Evolutionary conservation across 1,140 invertebrate species (phyloP).

Genomic region (Atopsyche davidsoni): DNA sequence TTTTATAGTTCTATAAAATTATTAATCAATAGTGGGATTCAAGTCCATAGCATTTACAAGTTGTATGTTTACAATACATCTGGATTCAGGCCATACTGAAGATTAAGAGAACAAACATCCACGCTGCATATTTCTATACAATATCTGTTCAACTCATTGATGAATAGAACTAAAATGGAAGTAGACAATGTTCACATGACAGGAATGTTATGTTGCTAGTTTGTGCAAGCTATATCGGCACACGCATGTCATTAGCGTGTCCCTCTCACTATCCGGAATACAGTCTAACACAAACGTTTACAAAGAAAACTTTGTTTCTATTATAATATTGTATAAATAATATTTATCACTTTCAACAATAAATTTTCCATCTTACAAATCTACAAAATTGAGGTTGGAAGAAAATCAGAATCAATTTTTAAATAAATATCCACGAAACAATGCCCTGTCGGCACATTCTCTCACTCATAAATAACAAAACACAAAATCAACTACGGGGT

Average conservation of each 20-base stretch:
- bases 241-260: not conserved
- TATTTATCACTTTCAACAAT: constrained; percentile 18
- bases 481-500: too few relatives aligned
- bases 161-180: constrained; percentile 27
- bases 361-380: constrained; percentile 8
- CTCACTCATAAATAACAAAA: too few relatives aligned
- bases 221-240: constrained; percentile 21
- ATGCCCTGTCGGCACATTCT: too few relatives aligned
- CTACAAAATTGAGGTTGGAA: constrained; percentile 14
- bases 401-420: not conserved
- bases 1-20: constrained; percentile 25
- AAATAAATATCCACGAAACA: too few relatives aligned
- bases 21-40: constrained; percentile 18
- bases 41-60: too few relatives aligned
- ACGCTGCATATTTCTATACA: too few relatives aligned
- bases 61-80: too few relatives aligned
- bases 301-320: constrained; percentile 13
- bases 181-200: constrained; percentile 17
- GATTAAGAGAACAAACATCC: constrained; percentile 7
- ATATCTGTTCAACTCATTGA: not conserved
- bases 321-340: constrained; percentile 17
- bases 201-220: constrained; percentile 22
- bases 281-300: constrained; percentile 23
- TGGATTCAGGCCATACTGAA: constrained; percentile 6
- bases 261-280: too few relatives aligned